phyloP scores from a whole-genome alignment of 2,888 invertebrate genomes.

The Eupithecia centaureata region DNA sequence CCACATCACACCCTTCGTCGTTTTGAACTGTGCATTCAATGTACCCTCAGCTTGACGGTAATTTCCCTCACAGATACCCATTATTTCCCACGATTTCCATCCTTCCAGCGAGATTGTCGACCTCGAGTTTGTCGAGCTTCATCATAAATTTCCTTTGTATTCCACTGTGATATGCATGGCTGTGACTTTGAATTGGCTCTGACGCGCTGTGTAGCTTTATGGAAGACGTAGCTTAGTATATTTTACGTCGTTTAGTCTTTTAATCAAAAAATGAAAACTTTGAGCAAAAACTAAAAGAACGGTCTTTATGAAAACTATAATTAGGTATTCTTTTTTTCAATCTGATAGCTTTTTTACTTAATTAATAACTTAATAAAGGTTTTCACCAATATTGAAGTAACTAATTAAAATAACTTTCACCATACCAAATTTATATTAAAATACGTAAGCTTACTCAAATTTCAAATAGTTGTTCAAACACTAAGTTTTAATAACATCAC shows the following conservation, averaged over 20 bases:
- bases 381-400: background rate
- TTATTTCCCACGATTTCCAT: slow-evolving; percentile 30
- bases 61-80: slow-evolving; percentile 33
- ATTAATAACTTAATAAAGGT: too few species aligned
- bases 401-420: background rate
- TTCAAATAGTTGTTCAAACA: slow-evolving; percentile 2
- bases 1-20: slow-evolving; percentile 53
- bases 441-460: background rate
- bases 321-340: too few species aligned
- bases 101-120: slow-evolving; percentile 26
- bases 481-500: slow-evolving; percentile 5
- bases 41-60: slow-evolving; percentile 25
- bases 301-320: too few species aligned
- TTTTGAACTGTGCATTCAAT: slow-evolving; percentile 34
- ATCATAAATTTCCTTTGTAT: slow-evolving; percentile 36
- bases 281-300: too few species aligned
- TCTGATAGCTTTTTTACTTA: too few species aligned
- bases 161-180: slow-evolving; percentile 30
- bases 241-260: background rate
- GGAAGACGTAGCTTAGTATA: background rate
- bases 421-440: background rate
- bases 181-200: slow-evolving; percentile 29
- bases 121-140: slow-evolving; percentile 30
- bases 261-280: too few species aligned
- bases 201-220: slow-evolving; percentile 14